A percentile compares a stretch with the other conserved stretches of the same genome.
Evolutionary conservation across 2,113 vertebrate species (phyloP).

Genomic region (Rhinogobius similis): DNA sequence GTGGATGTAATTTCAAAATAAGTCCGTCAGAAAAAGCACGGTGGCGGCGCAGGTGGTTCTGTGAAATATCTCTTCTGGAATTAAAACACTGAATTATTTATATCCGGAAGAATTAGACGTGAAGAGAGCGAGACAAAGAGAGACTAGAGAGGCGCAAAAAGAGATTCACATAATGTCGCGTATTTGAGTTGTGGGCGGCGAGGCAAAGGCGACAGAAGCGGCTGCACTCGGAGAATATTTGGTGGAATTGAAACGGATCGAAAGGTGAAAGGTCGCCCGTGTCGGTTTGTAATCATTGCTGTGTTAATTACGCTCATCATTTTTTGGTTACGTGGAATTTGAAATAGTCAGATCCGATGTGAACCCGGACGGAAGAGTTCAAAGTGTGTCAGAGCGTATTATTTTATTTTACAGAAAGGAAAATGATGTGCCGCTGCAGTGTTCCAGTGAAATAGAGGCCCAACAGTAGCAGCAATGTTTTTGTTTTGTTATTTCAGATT

Average conservation of each 20-base stretch:
- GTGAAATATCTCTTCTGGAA: slow-evolving; percentile 47
- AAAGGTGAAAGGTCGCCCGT: slow-evolving; percentile 1
- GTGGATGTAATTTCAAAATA: slow-evolving; percentile 43
- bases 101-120: slow-evolving; percentile 58
- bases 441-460: too few species aligned
- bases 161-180: too few species aligned
- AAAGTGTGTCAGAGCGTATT: neutral
- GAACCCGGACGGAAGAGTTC: neutral
- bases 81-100: slow-evolving; percentile 71
- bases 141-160: too few species aligned
- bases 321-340: neutral
- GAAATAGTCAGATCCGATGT: slow-evolving; percentile 14
- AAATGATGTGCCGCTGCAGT: too few species aligned
- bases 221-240: slow-evolving; percentile 12
- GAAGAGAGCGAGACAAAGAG: neutral
- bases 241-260: slow-evolving; percentile 10
- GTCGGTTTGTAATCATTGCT: slow-evolving; percentile 12
- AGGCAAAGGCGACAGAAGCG: too few species aligned
- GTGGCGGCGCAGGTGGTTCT: slow-evolving; percentile 33
- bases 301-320: slow-evolving; percentile 22
- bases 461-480: too few species aligned
- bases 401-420: too few species aligned
- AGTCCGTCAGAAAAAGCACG: slow-evolving; percentile 19
- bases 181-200: too few species aligned
- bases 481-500: too few species aligned